A percentile compares a stretch with the other conserved stretches of the same genome.
phyloP scores from a whole-genome alignment of 2,888 invertebrate genomes.

The Drosophila fungiperda region DNA sequence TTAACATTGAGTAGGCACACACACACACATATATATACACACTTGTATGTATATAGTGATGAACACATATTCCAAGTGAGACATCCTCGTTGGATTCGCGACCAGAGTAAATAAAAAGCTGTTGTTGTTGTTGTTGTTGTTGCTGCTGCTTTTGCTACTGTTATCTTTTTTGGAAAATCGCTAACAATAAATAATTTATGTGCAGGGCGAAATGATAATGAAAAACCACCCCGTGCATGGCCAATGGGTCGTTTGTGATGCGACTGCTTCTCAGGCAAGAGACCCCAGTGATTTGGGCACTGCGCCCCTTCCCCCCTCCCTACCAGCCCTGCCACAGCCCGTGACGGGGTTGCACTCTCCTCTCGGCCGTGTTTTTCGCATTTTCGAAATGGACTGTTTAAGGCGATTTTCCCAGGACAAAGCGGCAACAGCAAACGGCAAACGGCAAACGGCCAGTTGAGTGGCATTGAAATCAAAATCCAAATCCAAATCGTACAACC shows the following conservation, averaged over 20 bases:
- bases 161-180: constrained; percentile 81
- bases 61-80: constrained; percentile 33
- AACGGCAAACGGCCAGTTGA: constrained; percentile 66
- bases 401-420: constrained; percentile 78
- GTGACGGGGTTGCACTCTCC: constrained; percentile 46
- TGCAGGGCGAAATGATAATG: constrained; percentile 79
- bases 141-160: constrained; percentile 27
- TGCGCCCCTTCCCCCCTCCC: constrained; percentile 5
- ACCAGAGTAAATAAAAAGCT: constrained; percentile 70
- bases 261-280: constrained; percentile 36
- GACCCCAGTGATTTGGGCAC: constrained; percentile 27
- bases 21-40: constrained; percentile 16
- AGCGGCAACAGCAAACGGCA: background rate
- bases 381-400: constrained; percentile 76
- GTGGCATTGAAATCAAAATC: constrained; percentile 81
- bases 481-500: constrained; percentile 74
- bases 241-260: constrained; percentile 68
- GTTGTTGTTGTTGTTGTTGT: constrained; percentile 5
- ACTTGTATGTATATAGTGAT: constrained; percentile 17
- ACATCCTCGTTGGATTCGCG: constrained; percentile 57
- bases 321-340: background rate
- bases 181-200: constrained; percentile 82
- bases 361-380: constrained; percentile 55
- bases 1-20: constrained; percentile 26
- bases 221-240: constrained; percentile 76